These are phyloP conservation scores for Idaea biselata DNA, from an alignment of 2,888 invertebrate genomes.

Conservation along the genomic window DNA sequence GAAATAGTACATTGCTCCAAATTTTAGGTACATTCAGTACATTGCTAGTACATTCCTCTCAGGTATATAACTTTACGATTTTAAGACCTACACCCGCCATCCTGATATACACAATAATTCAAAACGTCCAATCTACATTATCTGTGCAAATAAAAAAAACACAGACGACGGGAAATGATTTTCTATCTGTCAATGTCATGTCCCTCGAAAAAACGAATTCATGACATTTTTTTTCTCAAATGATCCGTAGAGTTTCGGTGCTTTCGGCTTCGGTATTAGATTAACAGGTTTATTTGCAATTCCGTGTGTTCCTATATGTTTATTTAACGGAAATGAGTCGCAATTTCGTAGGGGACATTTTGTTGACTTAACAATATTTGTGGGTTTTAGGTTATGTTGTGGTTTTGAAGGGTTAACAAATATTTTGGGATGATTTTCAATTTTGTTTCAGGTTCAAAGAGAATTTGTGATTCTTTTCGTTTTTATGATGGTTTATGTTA, in stretches of 20 bases:
- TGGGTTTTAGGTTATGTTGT: slow-evolving; percentile 30
- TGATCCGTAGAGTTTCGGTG: slow-evolving; percentile 62
- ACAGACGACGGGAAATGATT: slow-evolving; percentile 68
- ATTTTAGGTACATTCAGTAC: too few species aligned
- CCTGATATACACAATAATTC: too few species aligned
- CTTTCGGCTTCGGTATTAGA: slow-evolving; percentile 70
- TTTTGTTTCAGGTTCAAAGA: slow-evolving; percentile 6
- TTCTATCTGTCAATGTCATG: slow-evolving; percentile 78
- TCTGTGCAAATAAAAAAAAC: slow-evolving; percentile 68
- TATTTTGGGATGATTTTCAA: slow-evolving; percentile 6
- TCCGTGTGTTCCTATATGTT: slow-evolving; percentile 76
- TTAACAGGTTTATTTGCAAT: slow-evolving; percentile 80
- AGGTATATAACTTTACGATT: too few species aligned
- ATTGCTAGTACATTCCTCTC: too few species aligned
- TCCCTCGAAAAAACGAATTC: slow-evolving; percentile 62
- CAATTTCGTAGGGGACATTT: slow-evolving; percentile 61
- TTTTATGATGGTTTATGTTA: not conserved
- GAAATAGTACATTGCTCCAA: too few species aligned
- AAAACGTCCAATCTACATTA: slow-evolving; percentile 66
- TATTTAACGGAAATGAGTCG: slow-evolving; percentile 80
- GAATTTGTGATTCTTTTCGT: slow-evolving; percentile 12
- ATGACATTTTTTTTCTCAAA: slow-evolving; percentile 74
- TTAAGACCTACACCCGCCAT: too few species aligned
- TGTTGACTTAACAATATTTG: slow-evolving; percentile 64
- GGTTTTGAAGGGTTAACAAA: slow-evolving; percentile 12